Evolutionary conservation across 2,797 vertebrate species (phyloP).

Genomic region (Harpagifer antarcticus): DNA sequence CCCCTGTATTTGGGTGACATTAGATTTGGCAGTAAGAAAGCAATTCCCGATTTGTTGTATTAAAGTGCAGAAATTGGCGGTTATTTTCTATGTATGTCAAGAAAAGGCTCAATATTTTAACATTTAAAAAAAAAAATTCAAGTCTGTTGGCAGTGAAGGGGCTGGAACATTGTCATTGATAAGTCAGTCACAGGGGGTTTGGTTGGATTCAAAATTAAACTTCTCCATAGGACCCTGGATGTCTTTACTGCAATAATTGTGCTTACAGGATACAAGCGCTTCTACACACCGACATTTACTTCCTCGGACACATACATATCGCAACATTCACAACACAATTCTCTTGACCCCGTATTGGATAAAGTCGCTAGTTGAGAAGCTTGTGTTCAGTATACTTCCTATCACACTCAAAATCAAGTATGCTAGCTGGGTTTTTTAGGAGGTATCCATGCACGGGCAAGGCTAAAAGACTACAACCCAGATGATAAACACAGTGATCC

Average conservation of each 20-base stretch:
- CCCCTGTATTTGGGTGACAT: not conserved
- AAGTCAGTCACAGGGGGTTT: conserved; percentile 35
- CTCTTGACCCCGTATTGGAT: conserved; percentile 24
- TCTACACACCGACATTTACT: conserved; percentile 16
- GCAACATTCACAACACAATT: conserved; percentile 17
- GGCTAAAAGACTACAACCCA: conserved; percentile 57
- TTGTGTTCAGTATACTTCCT: conserved; percentile 10
- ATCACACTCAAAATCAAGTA: conserved; percentile 61
- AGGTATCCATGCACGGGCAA: conserved; percentile 61
- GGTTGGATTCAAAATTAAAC: conserved; percentile 25
- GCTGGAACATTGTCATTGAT: conserved; percentile 66
- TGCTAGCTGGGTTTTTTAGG: conserved; percentile 57
- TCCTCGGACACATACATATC: conserved; percentile 19
- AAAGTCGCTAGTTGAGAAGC: conserved; percentile 29
- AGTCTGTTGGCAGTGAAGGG: conserved; percentile 75
- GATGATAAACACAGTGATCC: conserved; percentile 68
- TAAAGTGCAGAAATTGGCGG: conserved; percentile 1
- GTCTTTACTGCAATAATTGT: conserved; percentile 44
- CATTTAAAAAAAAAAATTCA: too few relatives aligned
- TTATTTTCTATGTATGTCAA: not conserved
- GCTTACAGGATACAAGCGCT: conserved; percentile 43
- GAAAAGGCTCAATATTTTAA: not conserved
- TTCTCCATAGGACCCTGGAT: conserved; percentile 12
- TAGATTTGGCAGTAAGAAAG: conserved; percentile 58
- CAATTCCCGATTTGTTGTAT: not conserved